These are phyloP conservation scores for Drosophila suzukii DNA, from an alignment of 1,140 invertebrate species.

Conservation along the genomic window DNA sequence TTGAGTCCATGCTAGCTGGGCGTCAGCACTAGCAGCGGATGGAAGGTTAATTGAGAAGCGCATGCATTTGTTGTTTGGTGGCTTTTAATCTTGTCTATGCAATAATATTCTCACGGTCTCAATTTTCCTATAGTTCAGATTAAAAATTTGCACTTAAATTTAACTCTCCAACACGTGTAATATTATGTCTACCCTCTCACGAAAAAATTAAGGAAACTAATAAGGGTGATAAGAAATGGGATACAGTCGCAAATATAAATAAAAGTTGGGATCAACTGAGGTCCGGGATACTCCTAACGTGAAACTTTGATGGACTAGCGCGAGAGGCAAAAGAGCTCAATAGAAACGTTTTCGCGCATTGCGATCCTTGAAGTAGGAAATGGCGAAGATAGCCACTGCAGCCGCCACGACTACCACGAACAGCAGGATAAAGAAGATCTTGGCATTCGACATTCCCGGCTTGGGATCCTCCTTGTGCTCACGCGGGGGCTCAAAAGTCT, in stretches of 20 bases:
- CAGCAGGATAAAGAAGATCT: slow-evolving; percentile 94
- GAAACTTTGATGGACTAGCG: slow-evolving; percentile 28
- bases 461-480: slow-evolving; percentile 95
- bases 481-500: slow-evolving; percentile 92
- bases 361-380: slow-evolving; percentile 96
- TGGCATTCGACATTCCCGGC: slow-evolving; percentile 92
- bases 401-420: slow-evolving; percentile 91
- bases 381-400: slow-evolving; percentile 92
- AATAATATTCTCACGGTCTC: slow-evolving; percentile 76
- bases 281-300: slow-evolving; percentile 15
- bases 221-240: slow-evolving; percentile 25
- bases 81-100: slow-evolving; percentile 52
- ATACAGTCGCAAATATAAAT: slow-evolving; percentile 51
- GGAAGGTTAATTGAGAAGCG: slow-evolving; percentile 37
- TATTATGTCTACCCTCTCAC: slow-evolving; percentile 36
- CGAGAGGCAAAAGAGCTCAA: slow-evolving; percentile 79
- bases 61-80: slow-evolving; percentile 24
- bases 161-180: slow-evolving; percentile 56
- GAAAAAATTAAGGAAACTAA: slow-evolving; percentile 30
- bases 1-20: slow-evolving; percentile 68
- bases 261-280: slow-evolving; percentile 41
- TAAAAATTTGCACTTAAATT: slow-evolving; percentile 77
- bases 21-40: slow-evolving; percentile 36
- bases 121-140: slow-evolving; percentile 79
- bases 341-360: slow-evolving; percentile 96